A percentile compares a stretch with the other conserved stretches of the same genome.
phyloP scores from a whole-genome alignment of 2,797 vertebrate genomes.

The Brachymystax lenok region DNA sequence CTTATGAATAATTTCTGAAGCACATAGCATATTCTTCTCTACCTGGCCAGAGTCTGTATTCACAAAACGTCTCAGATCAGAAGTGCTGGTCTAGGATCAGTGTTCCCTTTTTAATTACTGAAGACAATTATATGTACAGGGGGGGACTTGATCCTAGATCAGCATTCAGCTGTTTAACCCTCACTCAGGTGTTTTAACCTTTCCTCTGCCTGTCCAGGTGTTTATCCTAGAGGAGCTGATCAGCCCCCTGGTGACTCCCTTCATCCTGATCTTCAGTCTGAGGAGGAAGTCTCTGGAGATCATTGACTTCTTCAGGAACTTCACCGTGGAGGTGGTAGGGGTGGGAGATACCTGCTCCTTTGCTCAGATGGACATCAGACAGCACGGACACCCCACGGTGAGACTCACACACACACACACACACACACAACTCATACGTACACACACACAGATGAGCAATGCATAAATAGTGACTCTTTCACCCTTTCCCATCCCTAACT shows the following conservation, averaged over 20 bases:
- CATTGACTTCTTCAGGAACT: constrained; percentile 98
- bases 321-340: constrained; percentile 94
- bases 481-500: too few species aligned
- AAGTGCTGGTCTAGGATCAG: background rate
- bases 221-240: constrained; percentile 96
- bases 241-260: constrained; percentile 94
- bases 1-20: background rate
- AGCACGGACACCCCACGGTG: constrained; percentile 94
- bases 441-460: background rate
- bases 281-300: constrained; percentile 95
- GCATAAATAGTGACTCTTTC: background rate
- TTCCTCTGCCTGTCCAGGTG: constrained; percentile 70
- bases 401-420: constrained; percentile 29
- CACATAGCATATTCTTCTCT: background rate
- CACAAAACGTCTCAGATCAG: background rate
- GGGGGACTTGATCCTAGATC: background rate
- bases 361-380: constrained; percentile 98
- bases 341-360: constrained; percentile 98
- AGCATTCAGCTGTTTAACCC: too few species aligned
- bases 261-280: constrained; percentile 93
- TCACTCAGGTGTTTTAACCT: background rate
- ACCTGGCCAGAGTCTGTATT: background rate
- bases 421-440: background rate
- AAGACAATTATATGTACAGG: background rate
- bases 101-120: too few species aligned